A percentile compares a stretch with the other conserved stretches of the same genome.
These are phyloP conservation scores for Paraplagusia blochii DNA, from an alignment of 2,113 vertebrate genomes.

Conservation along the genomic window DNA sequence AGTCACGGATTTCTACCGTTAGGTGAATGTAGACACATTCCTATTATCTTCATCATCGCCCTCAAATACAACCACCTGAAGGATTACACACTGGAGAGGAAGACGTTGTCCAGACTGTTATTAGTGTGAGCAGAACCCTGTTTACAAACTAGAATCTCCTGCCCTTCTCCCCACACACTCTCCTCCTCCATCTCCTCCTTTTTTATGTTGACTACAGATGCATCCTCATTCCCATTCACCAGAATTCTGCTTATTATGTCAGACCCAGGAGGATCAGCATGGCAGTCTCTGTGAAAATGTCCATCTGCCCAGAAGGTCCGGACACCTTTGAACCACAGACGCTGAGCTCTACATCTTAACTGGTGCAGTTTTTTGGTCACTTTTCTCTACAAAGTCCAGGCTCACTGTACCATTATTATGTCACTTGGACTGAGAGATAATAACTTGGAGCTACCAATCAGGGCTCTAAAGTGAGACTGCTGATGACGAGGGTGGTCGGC, in stretches of 20 bases:
- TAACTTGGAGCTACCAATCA: background rate
- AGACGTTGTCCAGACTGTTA: slow-evolving; percentile 34
- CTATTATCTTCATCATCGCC: slow-evolving; percentile 35
- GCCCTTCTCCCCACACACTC: slow-evolving; percentile 24
- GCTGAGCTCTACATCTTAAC: too few relatives aligned
- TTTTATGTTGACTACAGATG: slow-evolving; percentile 22
- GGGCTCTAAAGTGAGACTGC: slow-evolving; percentile 21
- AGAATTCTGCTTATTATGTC: slow-evolving; percentile 75
- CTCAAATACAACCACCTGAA: slow-evolving; percentile 31
- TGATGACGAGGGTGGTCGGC: slow-evolving; percentile 19
- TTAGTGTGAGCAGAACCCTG: slow-evolving; percentile 52
- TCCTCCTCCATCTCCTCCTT: slow-evolving; percentile 8
- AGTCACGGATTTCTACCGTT: slow-evolving; percentile 1
- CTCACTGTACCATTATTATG: too few relatives aligned
- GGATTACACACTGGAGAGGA: slow-evolving; percentile 45
- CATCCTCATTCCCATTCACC: slow-evolving; percentile 61
- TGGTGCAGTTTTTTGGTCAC: background rate
- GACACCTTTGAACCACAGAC: too few relatives aligned
- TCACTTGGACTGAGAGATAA: background rate
- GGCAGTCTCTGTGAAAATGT: background rate
- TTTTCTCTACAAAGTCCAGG: background rate
- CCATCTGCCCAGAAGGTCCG: background rate
- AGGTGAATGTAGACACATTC: slow-evolving; percentile 22
- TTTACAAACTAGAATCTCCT: slow-evolving; percentile 41
- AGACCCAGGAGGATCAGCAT: slow-evolving; percentile 19